Evolutionary conservation across 2,113 vertebrate species (phyloP).

Genomic region (Lepisosteus osseus): DNA sequence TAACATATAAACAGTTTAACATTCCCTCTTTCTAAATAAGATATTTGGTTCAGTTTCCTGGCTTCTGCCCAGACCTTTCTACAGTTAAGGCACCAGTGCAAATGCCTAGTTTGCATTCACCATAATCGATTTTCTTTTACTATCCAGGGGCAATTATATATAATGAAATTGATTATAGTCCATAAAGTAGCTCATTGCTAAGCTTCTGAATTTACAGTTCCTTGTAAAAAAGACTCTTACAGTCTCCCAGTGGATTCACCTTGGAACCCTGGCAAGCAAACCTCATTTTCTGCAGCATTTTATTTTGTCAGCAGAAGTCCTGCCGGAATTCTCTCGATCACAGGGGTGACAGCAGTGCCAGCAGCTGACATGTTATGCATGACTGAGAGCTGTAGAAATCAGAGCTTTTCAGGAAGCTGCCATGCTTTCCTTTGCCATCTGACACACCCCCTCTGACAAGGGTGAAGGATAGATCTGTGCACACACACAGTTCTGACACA

Average conservation of each 20-base stretch:
- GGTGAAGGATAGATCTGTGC: too few species aligned
- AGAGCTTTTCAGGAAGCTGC: too few species aligned
- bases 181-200: constrained; percentile 1
- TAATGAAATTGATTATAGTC: constrained; percentile 14
- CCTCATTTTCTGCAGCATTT: constrained; percentile 2
- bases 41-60: not conserved
- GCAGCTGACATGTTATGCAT: not conserved
- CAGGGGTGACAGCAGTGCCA: not conserved
- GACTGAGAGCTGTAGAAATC: not conserved
- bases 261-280: constrained; percentile 1
- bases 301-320: constrained; percentile 6
- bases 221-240: constrained; percentile 5
- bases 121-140: constrained; percentile 19
- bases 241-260: constrained; percentile 8
- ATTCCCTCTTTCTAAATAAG: not conserved
- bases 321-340: not conserved
- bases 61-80: too few species aligned
- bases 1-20: too few species aligned
- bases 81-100: not conserved
- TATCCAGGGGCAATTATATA: constrained; percentile 11
- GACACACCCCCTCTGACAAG: too few species aligned
- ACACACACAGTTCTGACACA: too few species aligned
- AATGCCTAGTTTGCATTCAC: not conserved
- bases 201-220: constrained; percentile 1
- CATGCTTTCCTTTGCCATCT: too few species aligned